Conservation (phyloP, 2,888 invertebrate genomes). For the Metalampra italica region DNA sequence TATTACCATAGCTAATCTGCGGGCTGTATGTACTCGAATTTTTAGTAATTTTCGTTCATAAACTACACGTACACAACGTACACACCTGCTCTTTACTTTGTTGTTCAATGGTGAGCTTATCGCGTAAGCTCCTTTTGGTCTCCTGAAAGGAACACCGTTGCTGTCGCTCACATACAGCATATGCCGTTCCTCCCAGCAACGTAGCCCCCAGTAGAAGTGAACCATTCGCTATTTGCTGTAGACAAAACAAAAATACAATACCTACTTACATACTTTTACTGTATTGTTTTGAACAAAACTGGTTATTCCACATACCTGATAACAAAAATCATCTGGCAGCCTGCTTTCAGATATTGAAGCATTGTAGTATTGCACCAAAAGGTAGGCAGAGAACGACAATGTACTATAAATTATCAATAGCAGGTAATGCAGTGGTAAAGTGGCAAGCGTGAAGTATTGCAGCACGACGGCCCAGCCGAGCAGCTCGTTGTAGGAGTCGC, state of each 20-base stretch:
- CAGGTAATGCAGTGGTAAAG: slow-evolving; percentile 80
- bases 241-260: slow-evolving; percentile 4
- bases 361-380: slow-evolving; percentile 58
- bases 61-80: too few species aligned
- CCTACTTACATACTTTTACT: background rate
- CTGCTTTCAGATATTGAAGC: slow-evolving; percentile 46
- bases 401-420: slow-evolving; percentile 48
- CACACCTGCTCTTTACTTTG: slow-evolving; percentile 93
- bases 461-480: slow-evolving; percentile 87
- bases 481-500: slow-evolving; percentile 77
- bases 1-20: too few species aligned
- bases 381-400: slow-evolving; percentile 46
- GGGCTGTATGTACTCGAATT: too few species aligned
- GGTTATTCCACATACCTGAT: slow-evolving; percentile 43
- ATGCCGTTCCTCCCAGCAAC: slow-evolving; percentile 80
- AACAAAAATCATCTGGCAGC: slow-evolving; percentile 52
- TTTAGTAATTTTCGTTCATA: too few species aligned
- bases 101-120: slow-evolving; percentile 95
- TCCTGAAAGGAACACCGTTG: slow-evolving; percentile 93
- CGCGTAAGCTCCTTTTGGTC: slow-evolving; percentile 93
- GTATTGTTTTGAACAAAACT: background rate
- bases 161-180: slow-evolving; percentile 88
- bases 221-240: slow-evolving; percentile 85
- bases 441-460: slow-evolving; percentile 86
- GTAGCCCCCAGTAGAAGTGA: slow-evolving; percentile 85